Percentiles rank a stretch among this genome's conserved stretches.
phyloP scores from a whole-genome alignment of 2,888 invertebrate genomes.

The Drosophila peninsularis region DNA sequence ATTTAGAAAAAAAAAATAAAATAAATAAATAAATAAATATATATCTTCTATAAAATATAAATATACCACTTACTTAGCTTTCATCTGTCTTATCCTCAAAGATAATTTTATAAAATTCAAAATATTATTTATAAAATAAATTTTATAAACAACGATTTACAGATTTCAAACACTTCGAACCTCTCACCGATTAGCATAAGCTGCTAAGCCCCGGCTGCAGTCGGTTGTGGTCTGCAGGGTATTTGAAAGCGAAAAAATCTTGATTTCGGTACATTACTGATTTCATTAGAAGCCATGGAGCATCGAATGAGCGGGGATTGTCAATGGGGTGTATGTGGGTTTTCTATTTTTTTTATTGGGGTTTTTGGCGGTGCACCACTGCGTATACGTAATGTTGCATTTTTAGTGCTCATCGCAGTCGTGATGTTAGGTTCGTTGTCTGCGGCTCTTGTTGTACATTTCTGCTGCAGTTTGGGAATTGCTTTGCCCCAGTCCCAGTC shows the following conservation, averaged over 20 bases:
- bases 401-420: constrained; percentile 61
- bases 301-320: constrained; percentile 27
- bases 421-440: constrained; percentile 55
- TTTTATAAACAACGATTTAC: no score
- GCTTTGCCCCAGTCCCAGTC: constrained; percentile 49
- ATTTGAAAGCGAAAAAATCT: constrained; percentile 18
- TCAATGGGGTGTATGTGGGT: constrained; percentile 8
- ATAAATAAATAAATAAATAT: no score
- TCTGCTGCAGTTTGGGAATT: constrained; percentile 81
- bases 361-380: constrained; percentile 73
- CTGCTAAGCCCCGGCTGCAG: neutral
- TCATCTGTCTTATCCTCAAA: no score
- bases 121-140: no score
- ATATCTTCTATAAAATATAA: no score
- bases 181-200: neutral
- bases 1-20: no score
- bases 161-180: no score
- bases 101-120: no score
- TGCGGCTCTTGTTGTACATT: constrained; percentile 78
- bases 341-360: constrained; percentile 25
- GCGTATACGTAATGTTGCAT: constrained; percentile 80
- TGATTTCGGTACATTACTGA: constrained; percentile 57
- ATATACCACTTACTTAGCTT: no score
- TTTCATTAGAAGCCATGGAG: constrained; percentile 61
- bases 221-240: constrained; percentile 6